A percentile compares a stretch with the other conserved stretches of the same genome.
Conservation (phyloP, 2,113 vertebrate species). For the Cnemophilus loriae region DNA sequence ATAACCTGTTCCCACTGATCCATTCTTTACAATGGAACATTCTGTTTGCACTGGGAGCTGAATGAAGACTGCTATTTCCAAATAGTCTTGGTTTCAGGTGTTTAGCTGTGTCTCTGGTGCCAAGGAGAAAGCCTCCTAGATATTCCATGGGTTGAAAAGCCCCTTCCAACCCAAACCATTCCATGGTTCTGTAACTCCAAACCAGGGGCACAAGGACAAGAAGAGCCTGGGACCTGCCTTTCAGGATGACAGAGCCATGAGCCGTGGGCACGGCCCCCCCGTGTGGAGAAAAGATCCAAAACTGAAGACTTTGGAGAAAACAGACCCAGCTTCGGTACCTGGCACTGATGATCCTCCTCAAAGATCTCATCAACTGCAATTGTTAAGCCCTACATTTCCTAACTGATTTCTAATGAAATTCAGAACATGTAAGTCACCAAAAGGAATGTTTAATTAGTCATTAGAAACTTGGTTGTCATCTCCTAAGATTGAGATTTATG, state of each 20-base stretch:
- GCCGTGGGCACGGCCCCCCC: background rate
- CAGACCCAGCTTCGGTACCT: background rate
- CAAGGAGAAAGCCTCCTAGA: background rate
- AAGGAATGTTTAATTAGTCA: background rate
- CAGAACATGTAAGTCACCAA: background rate
- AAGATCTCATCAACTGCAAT: background rate
- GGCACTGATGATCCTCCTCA: background rate
- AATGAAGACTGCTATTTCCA: background rate
- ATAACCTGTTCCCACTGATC: background rate
- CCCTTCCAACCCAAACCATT: background rate
- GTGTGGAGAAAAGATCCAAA: background rate
- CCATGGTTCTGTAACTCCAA: background rate
- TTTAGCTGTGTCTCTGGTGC: background rate
- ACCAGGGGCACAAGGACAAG: background rate
- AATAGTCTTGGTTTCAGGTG: background rate
- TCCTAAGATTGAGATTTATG: background rate
- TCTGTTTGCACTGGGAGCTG: background rate
- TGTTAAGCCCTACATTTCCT: background rate
- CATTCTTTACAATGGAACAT: background rate
- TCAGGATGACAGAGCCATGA: background rate
- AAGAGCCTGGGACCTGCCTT: background rate
- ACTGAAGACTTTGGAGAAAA: background rate
- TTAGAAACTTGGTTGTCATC: background rate
- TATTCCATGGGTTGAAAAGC: background rate
- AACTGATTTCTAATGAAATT: background rate